A percentile compares a stretch with the other conserved stretches of the same genome.
Evolutionary conservation across 2,888 invertebrate genomes (phyloP).

Genomic region (Eremobia ochroleuca): DNA sequence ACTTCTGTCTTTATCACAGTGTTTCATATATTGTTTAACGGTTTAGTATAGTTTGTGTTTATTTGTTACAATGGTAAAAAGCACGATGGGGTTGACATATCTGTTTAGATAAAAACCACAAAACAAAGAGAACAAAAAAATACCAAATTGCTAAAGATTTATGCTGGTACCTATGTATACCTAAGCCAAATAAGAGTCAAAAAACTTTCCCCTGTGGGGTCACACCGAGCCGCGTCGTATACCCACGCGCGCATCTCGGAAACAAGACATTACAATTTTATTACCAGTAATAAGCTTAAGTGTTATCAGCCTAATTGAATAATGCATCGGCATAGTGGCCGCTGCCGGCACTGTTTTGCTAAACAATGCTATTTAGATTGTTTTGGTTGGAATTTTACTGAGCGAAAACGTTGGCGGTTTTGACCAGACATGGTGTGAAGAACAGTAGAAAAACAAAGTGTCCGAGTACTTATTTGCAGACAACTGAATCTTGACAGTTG

Average conservation of each 20-base stretch:
- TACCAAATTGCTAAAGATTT: too few relatives aligned
- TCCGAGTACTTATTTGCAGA: too few relatives aligned
- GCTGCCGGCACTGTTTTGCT: constrained; percentile 69
- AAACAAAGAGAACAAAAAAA: too few relatives aligned
- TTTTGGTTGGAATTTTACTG: constrained; percentile 50
- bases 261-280: constrained; percentile 90
- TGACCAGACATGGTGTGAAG: background rate
- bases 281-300: constrained; percentile 89
- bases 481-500: background rate
- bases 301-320: constrained; percentile 90
- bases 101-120: too few relatives aligned
- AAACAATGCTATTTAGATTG: constrained; percentile 58
- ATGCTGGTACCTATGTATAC: too few relatives aligned
- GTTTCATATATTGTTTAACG: too few relatives aligned
- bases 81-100: too few relatives aligned
- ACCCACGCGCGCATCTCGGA: constrained; percentile 88
- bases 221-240: constrained; percentile 52
- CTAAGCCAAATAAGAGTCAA: too few relatives aligned
- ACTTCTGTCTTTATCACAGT: too few relatives aligned
- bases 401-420: constrained; percentile 5
- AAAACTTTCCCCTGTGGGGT: constrained; percentile 62
- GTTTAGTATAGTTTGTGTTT: too few relatives aligned
- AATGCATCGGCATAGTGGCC: constrained; percentile 84
- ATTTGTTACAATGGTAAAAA: too few relatives aligned
- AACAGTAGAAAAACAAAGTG: background rate